phyloP scores from a whole-genome alignment of 1,140 invertebrate species.

The Nilaparvata lugens region DNA sequence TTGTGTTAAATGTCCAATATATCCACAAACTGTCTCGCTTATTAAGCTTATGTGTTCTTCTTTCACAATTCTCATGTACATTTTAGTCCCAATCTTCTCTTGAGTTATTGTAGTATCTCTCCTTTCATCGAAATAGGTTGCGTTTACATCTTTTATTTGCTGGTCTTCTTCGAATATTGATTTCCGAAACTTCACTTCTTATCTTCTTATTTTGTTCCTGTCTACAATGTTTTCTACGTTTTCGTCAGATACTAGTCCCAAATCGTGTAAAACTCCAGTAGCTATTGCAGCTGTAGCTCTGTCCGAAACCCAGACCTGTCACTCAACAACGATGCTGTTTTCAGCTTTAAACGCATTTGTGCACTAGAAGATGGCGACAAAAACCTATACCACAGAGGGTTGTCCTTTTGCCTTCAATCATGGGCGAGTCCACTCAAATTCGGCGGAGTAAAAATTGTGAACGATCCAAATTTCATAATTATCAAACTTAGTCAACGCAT shows the following conservation, averaged over 20 bases:
- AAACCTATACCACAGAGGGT: too few relatives aligned
- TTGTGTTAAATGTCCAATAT: conserved; percentile 26
- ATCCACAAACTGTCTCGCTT: conserved; percentile 24
- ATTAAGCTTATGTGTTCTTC: conserved; percentile 26
- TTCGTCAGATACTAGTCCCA: too few relatives aligned
- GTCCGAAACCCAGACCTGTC: conserved; percentile 30
- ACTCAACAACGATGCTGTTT: too few relatives aligned
- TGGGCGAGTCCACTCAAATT: too few relatives aligned
- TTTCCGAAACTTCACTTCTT: conserved; percentile 19
- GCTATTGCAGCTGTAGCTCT: conserved; percentile 28
- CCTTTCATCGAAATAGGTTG: conserved; percentile 24
- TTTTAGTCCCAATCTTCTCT: conserved; percentile 18
- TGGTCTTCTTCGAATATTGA: not conserved
- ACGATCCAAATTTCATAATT: too few relatives aligned
- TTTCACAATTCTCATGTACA: conserved; percentile 15
- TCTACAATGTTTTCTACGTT: conserved; percentile 24
- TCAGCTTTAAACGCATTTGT: too few relatives aligned
- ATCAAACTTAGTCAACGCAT: too few relatives aligned
- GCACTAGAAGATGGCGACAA: too few relatives aligned
- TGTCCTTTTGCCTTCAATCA: too few relatives aligned
- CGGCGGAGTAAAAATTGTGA: too few relatives aligned
- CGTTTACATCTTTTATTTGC: not conserved
- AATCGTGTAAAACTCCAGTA: conserved; percentile 27
- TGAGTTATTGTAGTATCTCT: conserved; percentile 26
- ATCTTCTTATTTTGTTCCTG: conserved; percentile 27